Evolutionary conservation across 2,888 invertebrate genomes (phyloP), one percentile per base, ranked within the genome.

Genomic region (Folsomia manolachei): DNA sequence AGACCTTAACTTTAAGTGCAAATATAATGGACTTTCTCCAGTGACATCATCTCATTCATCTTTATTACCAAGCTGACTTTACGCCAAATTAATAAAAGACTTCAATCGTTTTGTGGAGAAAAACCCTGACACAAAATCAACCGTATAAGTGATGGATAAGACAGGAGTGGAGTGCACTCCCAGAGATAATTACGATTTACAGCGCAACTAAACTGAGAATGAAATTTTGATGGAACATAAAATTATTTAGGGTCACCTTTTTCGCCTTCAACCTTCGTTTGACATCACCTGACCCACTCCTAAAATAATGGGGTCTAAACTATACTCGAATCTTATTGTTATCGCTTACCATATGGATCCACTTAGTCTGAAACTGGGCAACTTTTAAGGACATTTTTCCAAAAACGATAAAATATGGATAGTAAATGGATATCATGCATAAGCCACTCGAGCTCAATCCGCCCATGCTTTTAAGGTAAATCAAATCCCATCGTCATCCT

Each of bases 381-480:
- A 39, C 39, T 39, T 39, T 39, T 9, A 39, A 39, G 39, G 39
- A 39, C 14, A 9, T 14, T 39, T 39, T 39, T 39, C 39, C 4
- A 9, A 39, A 39, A 39, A 39, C 7, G 56, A 56, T 19, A 56
- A 56, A 56, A 56, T 56, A 21, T 56, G 19, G 9, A 51, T 18
- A 51, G 51, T 51, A 9, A 11, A 51, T 9, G 9, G 51, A 19
- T 4, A 21, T 19, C 56, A 56, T 21, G 18, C n/a, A n/a, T n/a
- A 56, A 21, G 4, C 19, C 21, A 18, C 21, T 19, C 21, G 19
- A 56, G 11, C 7, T 56, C 56, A 7, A 56, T 56, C 39, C 56
- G 56, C 11, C 7, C 56, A 7, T 56, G 56, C 56, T 56, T 56
- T 56, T 56, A 19, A 56, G 56, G 56, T 56, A 56, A 56, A 56